These are phyloP conservation scores for Drosophila orena DNA, from an alignment of 1,140 invertebrate species.

Conservation along the genomic window DNA sequence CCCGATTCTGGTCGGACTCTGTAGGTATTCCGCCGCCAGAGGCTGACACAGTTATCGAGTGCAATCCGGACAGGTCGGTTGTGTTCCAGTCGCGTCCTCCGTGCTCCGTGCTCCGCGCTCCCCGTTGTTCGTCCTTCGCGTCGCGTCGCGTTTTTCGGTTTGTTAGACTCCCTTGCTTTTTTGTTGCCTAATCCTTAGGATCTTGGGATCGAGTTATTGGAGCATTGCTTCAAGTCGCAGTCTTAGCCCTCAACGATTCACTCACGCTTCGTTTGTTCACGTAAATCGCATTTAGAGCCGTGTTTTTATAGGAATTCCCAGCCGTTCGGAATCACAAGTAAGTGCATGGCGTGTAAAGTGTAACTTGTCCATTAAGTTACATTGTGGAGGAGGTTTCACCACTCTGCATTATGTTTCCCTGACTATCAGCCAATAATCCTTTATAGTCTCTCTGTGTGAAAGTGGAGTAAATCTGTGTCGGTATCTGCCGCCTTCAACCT, in stretches of 20 bases:
- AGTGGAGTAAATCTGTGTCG: conserved; percentile 29
- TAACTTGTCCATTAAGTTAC: too few species aligned
- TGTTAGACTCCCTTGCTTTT: conserved; percentile 15
- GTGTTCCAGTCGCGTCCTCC: conserved; percentile 40
- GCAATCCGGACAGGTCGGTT: conserved; percentile 83
- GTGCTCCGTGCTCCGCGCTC: not conserved
- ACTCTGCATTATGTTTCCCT: too few species aligned
- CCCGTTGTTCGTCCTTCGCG: conserved; percentile 39
- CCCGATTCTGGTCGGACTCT: conserved; percentile 28
- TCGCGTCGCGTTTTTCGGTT: conserved; percentile 67
- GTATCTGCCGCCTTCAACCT: conserved; percentile 36
- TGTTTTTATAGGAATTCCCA: conserved; percentile 13
- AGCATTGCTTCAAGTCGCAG: conserved; percentile 30
- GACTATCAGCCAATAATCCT: not conserved
- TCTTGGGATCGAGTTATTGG: conserved; percentile 31
- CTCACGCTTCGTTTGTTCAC: conserved; percentile 35
- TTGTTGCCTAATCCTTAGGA: conserved; percentile 58
- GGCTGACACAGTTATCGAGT: conserved; percentile 84
- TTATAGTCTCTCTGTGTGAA: conserved; percentile 1
- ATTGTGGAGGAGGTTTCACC: too few species aligned
- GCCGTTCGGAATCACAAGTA: conserved; percentile 37
- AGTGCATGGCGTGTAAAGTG: conserved; percentile 15
- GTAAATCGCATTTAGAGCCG: conserved; percentile 54
- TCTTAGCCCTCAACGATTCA: conserved; percentile 17
- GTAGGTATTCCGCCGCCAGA: conserved; percentile 66